Percentiles rank a stretch among this genome's conserved stretches.
Evolutionary conservation across 2,797 vertebrate genomes (phyloP).

Genomic region (Dromococcyx pavoninus): DNA sequence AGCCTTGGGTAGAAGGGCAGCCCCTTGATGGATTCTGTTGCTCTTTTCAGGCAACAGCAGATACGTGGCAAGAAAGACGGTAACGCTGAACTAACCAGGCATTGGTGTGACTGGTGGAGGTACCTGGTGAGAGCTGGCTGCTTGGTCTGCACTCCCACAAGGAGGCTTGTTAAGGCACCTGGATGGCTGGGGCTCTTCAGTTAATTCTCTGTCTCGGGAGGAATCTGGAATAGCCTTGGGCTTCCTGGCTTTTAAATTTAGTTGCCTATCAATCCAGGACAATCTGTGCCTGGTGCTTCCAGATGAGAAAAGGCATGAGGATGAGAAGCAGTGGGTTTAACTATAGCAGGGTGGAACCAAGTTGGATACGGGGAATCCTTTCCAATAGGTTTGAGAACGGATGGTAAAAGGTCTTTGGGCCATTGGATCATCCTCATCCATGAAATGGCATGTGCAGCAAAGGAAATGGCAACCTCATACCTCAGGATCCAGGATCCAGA

Average conservation of each 20-base stretch:
- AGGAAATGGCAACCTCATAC: background rate
- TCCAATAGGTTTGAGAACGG: background rate
- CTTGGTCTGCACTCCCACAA: background rate
- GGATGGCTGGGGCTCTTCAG: conserved; percentile 5
- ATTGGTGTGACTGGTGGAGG: background rate
- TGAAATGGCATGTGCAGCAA: background rate
- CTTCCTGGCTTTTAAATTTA: background rate
- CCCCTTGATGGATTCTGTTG: background rate
- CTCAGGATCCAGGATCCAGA: background rate
- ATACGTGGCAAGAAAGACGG: background rate
- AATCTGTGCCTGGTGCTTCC: background rate
- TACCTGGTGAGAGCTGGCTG: background rate
- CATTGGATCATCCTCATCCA: background rate
- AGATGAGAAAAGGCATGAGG: background rate
- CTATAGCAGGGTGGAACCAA: background rate
- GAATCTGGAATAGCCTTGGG: background rate
- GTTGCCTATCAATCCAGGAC: background rate
- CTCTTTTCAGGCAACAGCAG: conserved; percentile 2
- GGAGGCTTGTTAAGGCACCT: conserved; percentile 52
- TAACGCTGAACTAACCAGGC: background rate
- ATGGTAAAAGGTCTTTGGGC: background rate
- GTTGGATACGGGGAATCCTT: background rate
- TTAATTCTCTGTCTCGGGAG: background rate
- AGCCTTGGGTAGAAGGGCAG: background rate
- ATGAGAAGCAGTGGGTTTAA: background rate